Conservation (phyloP, 2,113 vertebrate genomes). For the Clarias batrachus region DNA sequence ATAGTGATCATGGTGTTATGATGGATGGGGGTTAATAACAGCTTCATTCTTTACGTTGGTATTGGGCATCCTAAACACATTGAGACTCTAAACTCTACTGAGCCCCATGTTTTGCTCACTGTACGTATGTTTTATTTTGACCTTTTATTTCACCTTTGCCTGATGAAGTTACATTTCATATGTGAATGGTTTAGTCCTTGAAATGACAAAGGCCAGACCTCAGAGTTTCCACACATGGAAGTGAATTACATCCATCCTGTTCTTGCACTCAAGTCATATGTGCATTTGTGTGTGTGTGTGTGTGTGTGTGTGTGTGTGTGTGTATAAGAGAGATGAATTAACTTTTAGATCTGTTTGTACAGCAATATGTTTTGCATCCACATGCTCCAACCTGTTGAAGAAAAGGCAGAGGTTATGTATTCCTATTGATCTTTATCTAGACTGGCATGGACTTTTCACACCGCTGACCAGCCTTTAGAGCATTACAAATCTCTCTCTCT, state of each 20-base stretch:
- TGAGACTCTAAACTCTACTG: background rate
- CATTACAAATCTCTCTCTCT: slow-evolving; percentile 27
- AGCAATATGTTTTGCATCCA: slow-evolving; percentile 64
- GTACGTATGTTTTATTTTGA: background rate
- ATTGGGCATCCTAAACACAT: background rate
- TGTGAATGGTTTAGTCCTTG: slow-evolving; percentile 4
- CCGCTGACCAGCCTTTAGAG: slow-evolving; percentile 57
- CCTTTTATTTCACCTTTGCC: background rate
- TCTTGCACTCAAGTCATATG: background rate
- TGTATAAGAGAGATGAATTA: background rate
- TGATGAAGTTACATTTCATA: slow-evolving; percentile 10
- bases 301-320: background rate
- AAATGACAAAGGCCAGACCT: slow-evolving; percentile 17
- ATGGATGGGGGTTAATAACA: background rate
- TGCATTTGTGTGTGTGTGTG: background rate
- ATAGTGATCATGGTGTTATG: background rate
- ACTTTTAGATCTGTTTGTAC: slow-evolving; percentile 59
- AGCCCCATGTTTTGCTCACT: background rate
- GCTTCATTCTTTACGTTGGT: background rate
- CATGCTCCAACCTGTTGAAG: slow-evolving; percentile 51
- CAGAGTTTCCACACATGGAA: slow-evolving; percentile 20
- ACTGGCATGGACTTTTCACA: slow-evolving; percentile 70
- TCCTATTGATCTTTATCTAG: slow-evolving; percentile 67
- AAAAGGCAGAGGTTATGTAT: slow-evolving; percentile 54
- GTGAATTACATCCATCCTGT: slow-evolving; percentile 15